Percentiles rank a stretch among this genome's conserved stretches.
These are phyloP conservation scores for Hydrotaea diabolus DNA, from an alignment of 2,888 invertebrate species.

Conservation along the genomic window DNA sequence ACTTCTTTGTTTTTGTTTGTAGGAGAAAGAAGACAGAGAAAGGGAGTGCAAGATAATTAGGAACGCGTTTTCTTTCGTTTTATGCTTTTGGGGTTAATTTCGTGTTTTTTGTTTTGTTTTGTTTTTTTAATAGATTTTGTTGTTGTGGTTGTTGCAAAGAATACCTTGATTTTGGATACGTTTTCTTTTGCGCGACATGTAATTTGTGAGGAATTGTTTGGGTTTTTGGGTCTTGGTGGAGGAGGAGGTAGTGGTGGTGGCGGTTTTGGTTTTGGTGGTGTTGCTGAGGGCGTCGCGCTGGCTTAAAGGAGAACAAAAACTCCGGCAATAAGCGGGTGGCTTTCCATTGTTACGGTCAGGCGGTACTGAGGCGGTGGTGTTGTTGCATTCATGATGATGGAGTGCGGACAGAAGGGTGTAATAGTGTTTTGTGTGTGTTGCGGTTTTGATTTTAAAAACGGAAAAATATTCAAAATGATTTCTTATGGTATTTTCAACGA, in stretches of 20 bases:
- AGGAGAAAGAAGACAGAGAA: background rate
- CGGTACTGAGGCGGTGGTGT: conserved; percentile 74
- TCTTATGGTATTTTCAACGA: background rate
- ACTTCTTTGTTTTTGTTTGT: conserved; percentile 25
- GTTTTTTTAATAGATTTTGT: conserved; percentile 25
- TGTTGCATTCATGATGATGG: conserved; percentile 44
- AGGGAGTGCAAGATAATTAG: background rate
- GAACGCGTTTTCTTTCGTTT: conserved; percentile 17
- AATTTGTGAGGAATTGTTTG: conserved; percentile 79
- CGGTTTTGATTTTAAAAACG: background rate
- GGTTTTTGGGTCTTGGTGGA: conserved; percentile 71
- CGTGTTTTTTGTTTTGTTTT: conserved; percentile 24
- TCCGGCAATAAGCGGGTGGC: conserved; percentile 81
- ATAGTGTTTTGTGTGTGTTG: conserved; percentile 48
- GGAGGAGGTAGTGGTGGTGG: conserved; percentile 67
- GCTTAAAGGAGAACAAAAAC: conserved; percentile 79
- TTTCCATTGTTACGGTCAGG: conserved; percentile 76
- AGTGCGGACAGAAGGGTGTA: conserved; percentile 20
- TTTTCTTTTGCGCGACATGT: conserved; percentile 80
- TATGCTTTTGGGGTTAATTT: conserved; percentile 16
- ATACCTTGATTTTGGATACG: conserved; percentile 81
- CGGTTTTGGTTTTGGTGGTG: conserved; percentile 69
- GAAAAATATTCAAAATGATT: background rate
- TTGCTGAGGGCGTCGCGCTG: conserved; percentile 75
- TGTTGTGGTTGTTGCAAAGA: conserved; percentile 68